Conservation (phyloP, 2,888 invertebrate species). For the Isoperla grammatica region DNA sequence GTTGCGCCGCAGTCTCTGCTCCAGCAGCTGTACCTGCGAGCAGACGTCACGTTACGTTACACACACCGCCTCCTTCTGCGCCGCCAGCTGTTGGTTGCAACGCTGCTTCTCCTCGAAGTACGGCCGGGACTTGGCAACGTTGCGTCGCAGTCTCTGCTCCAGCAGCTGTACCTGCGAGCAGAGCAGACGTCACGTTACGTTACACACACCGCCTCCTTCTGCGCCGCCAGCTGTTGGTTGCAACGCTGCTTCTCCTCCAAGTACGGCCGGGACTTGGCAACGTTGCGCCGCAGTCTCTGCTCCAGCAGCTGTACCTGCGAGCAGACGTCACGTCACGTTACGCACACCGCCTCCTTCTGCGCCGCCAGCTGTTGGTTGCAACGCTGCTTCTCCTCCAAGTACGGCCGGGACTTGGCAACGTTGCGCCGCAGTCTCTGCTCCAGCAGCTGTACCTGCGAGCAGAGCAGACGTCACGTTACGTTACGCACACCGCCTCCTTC, state of each 20-base stretch:
- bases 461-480: too few species aligned
- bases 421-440: slow-evolving; percentile 77
- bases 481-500: slow-evolving; percentile 76
- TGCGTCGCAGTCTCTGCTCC: slow-evolving; percentile 75
- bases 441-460: slow-evolving; percentile 66
- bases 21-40: slow-evolving; percentile 69
- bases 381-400: slow-evolving; percentile 84
- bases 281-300: slow-evolving; percentile 73
- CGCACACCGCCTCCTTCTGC: slow-evolving; percentile 78
- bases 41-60: too few species aligned
- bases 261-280: slow-evolving; percentile 81
- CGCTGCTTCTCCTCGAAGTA: slow-evolving; percentile 89
- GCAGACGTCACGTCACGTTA: slow-evolving; percentile 73
- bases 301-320: slow-evolving; percentile 68
- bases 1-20: slow-evolving; percentile 74
- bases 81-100: slow-evolving; percentile 77
- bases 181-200: too few species aligned
- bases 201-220: slow-evolving; percentile 79
- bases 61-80: slow-evolving; percentile 82
- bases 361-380: slow-evolving; percentile 81
- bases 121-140: slow-evolving; percentile 78
- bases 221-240: slow-evolving; percentile 77
- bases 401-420: slow-evolving; percentile 80
- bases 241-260: slow-evolving; percentile 86
- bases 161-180: slow-evolving; percentile 69